A percentile compares a stretch with the other conserved stretches of the same genome.
phyloP scores from a whole-genome alignment of 2,797 vertebrate species.

The Balearica regulorum region DNA sequence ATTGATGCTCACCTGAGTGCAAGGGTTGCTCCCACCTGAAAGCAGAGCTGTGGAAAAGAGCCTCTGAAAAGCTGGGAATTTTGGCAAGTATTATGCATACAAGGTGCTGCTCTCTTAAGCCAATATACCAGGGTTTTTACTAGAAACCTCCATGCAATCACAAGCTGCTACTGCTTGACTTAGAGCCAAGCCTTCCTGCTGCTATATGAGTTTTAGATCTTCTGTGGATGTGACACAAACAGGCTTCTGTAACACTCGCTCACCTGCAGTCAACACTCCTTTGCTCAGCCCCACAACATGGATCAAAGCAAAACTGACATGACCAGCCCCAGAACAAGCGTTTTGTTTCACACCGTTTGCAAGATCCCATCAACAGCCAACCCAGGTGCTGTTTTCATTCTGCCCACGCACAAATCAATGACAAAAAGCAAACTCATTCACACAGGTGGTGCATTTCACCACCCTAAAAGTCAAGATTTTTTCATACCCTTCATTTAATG shows the following conservation, averaged over 20 bases:
- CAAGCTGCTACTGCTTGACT: not conserved
- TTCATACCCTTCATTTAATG: slow-evolving; percentile 16
- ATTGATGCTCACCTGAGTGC: not conserved
- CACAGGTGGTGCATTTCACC: not conserved
- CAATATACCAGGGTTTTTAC: not conserved
- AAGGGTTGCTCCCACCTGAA: not conserved
- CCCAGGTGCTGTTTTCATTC: not conserved
- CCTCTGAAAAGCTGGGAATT: not conserved
- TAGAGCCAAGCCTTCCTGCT: not conserved
- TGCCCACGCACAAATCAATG: not conserved
- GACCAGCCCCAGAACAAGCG: rapidly evolving
- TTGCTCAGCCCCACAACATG: rapidly evolving
- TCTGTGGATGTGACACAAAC: not conserved
- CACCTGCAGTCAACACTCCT: not conserved
- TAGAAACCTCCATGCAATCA: not conserved
- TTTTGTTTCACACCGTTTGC: not conserved
- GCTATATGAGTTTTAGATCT: not conserved
- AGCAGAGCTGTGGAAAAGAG: not conserved
- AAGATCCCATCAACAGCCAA: not conserved
- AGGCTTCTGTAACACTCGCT: not conserved
- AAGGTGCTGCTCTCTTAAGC: not conserved
- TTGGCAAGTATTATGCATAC: not conserved
- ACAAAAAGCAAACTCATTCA: not conserved
- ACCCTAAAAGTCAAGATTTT: not conserved
- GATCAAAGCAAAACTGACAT: not conserved